These are phyloP conservation scores for Ferdinandea cuprea DNA, from an alignment of 2,888 invertebrate species.

Conservation along the genomic window DNA sequence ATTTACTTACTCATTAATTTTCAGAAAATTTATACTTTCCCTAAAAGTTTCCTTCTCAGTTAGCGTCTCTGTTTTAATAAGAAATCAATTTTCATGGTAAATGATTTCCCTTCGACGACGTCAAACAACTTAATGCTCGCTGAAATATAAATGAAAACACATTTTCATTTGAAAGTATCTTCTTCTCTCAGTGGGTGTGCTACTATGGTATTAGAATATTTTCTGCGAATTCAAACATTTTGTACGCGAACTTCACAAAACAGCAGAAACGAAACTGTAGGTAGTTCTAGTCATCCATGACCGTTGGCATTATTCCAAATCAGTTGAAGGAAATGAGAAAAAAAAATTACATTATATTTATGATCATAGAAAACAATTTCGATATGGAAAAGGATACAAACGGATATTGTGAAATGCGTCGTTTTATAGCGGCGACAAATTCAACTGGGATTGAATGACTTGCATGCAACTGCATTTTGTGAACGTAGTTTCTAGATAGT, in stretches of 20 bases:
- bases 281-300: constrained; percentile 6
- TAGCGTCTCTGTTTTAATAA: neutral
- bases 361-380: neutral
- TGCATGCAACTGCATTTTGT: neutral
- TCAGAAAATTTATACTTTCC: too few species aligned
- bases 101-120: neutral
- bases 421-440: neutral
- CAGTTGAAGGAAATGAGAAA: neutral
- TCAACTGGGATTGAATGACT: neutral
- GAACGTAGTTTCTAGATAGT: neutral
- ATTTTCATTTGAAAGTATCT: neutral
- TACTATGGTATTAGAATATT: neutral
- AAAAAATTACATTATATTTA: constrained; percentile 7
- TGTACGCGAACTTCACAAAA: neutral
- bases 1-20: too few species aligned
- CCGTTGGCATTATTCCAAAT: constrained; percentile 43
- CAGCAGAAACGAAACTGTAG: neutral
- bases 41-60: too few species aligned
- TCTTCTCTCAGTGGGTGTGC: neutral
- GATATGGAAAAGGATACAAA: constrained; percentile 7
- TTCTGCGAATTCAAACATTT: neutral
- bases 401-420: constrained; percentile 2
- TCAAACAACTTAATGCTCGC: neutral
- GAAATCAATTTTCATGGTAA: neutral
- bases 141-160: neutral